Conservation (phyloP, 1,140 invertebrate genomes). For the Drosophila subpulchrella region DNA sequence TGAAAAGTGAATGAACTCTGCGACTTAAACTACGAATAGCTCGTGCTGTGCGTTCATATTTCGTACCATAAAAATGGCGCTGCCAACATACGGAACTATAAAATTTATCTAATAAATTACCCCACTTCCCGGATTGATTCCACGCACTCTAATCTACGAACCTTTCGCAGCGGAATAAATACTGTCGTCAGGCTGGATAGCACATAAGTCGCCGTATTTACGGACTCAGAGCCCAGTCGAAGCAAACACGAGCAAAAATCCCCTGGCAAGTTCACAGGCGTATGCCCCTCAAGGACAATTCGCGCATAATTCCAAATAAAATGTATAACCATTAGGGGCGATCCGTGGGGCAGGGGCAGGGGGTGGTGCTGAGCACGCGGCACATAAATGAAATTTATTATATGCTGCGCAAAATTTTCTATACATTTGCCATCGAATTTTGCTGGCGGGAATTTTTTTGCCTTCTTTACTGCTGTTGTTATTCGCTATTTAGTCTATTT, state of each 20-base stretch:
- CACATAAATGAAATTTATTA: slow-evolving; percentile 68
- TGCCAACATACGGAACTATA: neutral
- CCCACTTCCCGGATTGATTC: slow-evolving; percentile 18
- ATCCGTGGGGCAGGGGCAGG: neutral
- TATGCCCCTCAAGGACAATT: slow-evolving; percentile 53
- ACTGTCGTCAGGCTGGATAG: slow-evolving; percentile 37
- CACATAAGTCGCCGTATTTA: slow-evolving; percentile 47
- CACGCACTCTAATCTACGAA: slow-evolving; percentile 18
- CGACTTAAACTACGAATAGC: neutral
- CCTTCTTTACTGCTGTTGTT: slow-evolving; percentile 6
- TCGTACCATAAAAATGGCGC: neutral
- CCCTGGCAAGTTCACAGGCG: slow-evolving; percentile 31
- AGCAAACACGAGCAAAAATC: slow-evolving; percentile 6
- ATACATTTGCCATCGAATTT: slow-evolving; percentile 52
- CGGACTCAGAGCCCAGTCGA: slow-evolving; percentile 11
- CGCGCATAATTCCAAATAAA: slow-evolving; percentile 61
- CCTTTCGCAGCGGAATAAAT: slow-evolving; percentile 16
- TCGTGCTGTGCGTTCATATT: neutral
- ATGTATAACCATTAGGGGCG: slow-evolving; percentile 51
- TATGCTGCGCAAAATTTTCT: slow-evolving; percentile 57
- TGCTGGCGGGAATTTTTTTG: slow-evolving; percentile 31
- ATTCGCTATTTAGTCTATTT: slow-evolving; percentile 54
- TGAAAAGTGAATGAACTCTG: slow-evolving; percentile 20
- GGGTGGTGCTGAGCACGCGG: slow-evolving; percentile 45
- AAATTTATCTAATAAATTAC: slow-evolving; percentile 18